phyloP scores from a whole-genome alignment of 2,113 vertebrate species.

The Mixornis gularis region DNA sequence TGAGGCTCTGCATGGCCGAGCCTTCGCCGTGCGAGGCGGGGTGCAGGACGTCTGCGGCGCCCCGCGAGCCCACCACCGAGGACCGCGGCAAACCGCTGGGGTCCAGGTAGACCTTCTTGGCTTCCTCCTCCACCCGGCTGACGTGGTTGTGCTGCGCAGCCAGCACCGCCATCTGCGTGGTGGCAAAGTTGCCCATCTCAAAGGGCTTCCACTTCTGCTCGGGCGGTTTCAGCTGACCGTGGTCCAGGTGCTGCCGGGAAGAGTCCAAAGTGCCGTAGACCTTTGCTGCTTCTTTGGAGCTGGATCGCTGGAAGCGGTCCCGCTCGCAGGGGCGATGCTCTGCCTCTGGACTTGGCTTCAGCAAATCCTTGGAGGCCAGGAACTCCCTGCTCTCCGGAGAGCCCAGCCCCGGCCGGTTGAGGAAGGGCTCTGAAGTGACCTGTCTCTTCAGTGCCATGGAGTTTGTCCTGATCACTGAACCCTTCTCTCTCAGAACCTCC shows the following conservation, averaged over 20 bases:
- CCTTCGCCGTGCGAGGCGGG: slow-evolving; percentile 71
- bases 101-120: slow-evolving; percentile 83
- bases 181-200: slow-evolving; percentile 87
- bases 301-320: slow-evolving; percentile 61
- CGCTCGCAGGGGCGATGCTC: slow-evolving; percentile 73
- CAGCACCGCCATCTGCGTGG: slow-evolving; percentile 89
- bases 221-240: slow-evolving; percentile 49
- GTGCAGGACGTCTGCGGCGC: slow-evolving; percentile 49
- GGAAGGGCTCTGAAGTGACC: slow-evolving; percentile 67
- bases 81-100: slow-evolving; percentile 75
- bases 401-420: slow-evolving; percentile 73
- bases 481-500: slow-evolving; percentile 82
- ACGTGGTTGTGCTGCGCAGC: slow-evolving; percentile 88
- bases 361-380: slow-evolving; percentile 78
- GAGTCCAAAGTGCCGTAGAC: slow-evolving; percentile 74
- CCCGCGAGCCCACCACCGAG: slow-evolving; percentile 26
- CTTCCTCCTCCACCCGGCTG: slow-evolving; percentile 78
- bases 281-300: slow-evolving; percentile 69
- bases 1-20: slow-evolving; percentile 96
- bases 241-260: slow-evolving; percentile 64
- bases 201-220: slow-evolving; percentile 92
- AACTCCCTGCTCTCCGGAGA: slow-evolving; percentile 79
- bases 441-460: slow-evolving; percentile 78
- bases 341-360: slow-evolving; percentile 73
- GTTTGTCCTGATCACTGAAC: slow-evolving; percentile 87